Conservation (phyloP, 2,888 invertebrate genomes). For the Sarcophaga carnaria region DNA sequence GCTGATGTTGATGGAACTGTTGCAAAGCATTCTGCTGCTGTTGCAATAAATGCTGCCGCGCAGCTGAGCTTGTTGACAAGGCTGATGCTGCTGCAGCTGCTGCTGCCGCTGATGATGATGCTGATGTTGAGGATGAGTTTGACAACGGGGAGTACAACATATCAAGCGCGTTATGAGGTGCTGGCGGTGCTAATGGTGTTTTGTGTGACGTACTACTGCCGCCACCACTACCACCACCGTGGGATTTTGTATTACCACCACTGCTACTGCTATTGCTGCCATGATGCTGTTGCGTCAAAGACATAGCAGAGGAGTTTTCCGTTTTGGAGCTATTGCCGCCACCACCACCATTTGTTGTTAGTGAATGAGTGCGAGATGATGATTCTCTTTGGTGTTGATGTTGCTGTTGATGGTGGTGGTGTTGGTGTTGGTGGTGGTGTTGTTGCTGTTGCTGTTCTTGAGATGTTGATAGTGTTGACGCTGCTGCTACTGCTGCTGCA, state of each 20-base stretch:
- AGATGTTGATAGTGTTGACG: slow-evolving; percentile 69
- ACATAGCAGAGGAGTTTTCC: slow-evolving; percentile 44
- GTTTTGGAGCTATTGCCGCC: slow-evolving; percentile 30
- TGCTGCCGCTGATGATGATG: slow-evolving; percentile 54
- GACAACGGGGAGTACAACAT: slow-evolving; percentile 81
- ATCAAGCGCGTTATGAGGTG: slow-evolving; percentile 76
- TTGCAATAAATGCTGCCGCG: slow-evolving; percentile 61
- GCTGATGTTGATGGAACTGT: slow-evolving; percentile 71
- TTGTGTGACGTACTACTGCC: slow-evolving; percentile 54
- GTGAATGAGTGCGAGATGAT: slow-evolving; percentile 24
- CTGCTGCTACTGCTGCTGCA: slow-evolving; percentile 73
- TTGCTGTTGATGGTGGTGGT: slow-evolving; percentile 53
- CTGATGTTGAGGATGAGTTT: slow-evolving; percentile 53
- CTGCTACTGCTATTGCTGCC: slow-evolving; percentile 69
- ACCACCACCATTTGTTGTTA: slow-evolving; percentile 21
- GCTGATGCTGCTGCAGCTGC: slow-evolving; percentile 73
- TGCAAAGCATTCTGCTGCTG: slow-evolving; percentile 68
- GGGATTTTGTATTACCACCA: slow-evolving; percentile 43
- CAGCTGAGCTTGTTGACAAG: slow-evolving; percentile 62
- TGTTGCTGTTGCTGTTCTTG: slow-evolving; percentile 64
- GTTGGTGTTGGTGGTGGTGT: slow-evolving; percentile 49
- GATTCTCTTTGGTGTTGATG: slow-evolving; percentile 60
- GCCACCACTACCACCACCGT: slow-evolving; percentile 69
- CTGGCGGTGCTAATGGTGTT: slow-evolving; percentile 72
- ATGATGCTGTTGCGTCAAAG: not conserved